Percentiles rank a stretch among this genome's conserved stretches.
phyloP scores from a whole-genome alignment of 2,888 invertebrate genomes.

The Trichogramma evanescens region DNA sequence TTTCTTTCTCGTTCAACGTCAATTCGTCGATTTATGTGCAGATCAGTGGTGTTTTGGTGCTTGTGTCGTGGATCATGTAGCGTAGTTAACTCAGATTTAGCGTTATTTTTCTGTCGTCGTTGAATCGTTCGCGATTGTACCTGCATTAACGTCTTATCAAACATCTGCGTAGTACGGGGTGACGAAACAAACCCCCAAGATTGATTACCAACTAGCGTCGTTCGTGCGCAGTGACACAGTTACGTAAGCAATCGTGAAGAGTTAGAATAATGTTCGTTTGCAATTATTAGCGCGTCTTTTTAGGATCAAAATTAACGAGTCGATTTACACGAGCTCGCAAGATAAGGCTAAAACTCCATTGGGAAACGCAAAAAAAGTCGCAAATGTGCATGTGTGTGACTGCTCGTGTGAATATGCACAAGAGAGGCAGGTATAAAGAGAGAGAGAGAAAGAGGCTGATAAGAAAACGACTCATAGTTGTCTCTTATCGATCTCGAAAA shows the following conservation, averaged over 20 bases:
- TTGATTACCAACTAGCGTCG: background rate
- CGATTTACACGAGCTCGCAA: background rate
- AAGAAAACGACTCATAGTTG: too few relatives aligned
- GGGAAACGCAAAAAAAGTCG: background rate
- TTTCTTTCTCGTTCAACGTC: too few relatives aligned
- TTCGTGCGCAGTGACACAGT: slow-evolving; percentile 7
- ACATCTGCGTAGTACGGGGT: background rate
- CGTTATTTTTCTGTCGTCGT: too few relatives aligned
- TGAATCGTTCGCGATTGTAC: too few relatives aligned
- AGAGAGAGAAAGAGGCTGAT: background rate
- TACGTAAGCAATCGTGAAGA: slow-evolving; percentile 10
- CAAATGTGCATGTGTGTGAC: background rate
- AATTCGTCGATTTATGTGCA: too few relatives aligned
- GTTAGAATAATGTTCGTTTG: background rate
- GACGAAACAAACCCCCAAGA: slow-evolving; percentile 5
- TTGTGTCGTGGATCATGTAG: too few relatives aligned
- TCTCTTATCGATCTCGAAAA: too few relatives aligned
- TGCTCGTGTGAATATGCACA: background rate
- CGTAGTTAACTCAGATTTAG: too few relatives aligned
- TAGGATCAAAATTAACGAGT: background rate
- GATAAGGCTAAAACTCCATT: background rate
- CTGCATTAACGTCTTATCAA: too few relatives aligned
- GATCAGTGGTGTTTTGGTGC: too few relatives aligned
- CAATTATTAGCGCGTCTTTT: background rate
- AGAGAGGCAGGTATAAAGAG: background rate